These are phyloP conservation scores for Eulacestoma nigropectus DNA, from an alignment of 2,113 vertebrate species.

Conservation along the genomic window DNA sequence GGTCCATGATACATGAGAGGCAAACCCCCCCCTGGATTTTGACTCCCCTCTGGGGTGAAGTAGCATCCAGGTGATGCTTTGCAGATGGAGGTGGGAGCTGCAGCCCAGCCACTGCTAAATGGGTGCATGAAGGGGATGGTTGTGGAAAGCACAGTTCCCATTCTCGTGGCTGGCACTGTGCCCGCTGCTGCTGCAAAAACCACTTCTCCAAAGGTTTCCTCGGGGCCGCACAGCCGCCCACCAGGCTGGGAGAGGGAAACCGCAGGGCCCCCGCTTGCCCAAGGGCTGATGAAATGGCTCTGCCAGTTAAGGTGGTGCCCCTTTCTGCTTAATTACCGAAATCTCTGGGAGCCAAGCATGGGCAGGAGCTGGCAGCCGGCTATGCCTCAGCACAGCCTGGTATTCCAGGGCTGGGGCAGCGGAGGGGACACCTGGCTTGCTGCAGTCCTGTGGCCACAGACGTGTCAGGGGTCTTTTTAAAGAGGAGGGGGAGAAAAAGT, in stretches of 20 bases:
- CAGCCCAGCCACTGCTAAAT: background rate
- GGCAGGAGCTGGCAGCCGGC: background rate
- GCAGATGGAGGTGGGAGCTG: background rate
- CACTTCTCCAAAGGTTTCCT: conserved; percentile 18
- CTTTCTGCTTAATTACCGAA: background rate
- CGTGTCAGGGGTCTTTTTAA: background rate
- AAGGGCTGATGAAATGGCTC: background rate
- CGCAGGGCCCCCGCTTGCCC: background rate
- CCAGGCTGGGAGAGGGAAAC: background rate
- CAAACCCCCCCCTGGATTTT: background rate
- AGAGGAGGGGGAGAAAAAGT: background rate
- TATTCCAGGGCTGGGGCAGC: background rate
- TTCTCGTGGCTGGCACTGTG: background rate
- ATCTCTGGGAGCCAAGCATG: background rate
- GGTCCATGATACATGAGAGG: background rate
- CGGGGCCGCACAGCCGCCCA: fast-evolving
- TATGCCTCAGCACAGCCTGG: background rate
- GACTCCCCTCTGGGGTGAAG: background rate
- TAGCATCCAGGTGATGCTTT: background rate
- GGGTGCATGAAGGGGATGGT: background rate
- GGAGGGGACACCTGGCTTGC: background rate
- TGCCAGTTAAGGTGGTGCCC: background rate
- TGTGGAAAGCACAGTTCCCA: background rate
- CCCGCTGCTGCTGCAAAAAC: background rate
- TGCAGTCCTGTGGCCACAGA: background rate